Evolutionary conservation across 1,140 invertebrate genomes (phyloP), one percentile per base, ranked within the genome.

Genomic region (Microplitis demolitor): DNA sequence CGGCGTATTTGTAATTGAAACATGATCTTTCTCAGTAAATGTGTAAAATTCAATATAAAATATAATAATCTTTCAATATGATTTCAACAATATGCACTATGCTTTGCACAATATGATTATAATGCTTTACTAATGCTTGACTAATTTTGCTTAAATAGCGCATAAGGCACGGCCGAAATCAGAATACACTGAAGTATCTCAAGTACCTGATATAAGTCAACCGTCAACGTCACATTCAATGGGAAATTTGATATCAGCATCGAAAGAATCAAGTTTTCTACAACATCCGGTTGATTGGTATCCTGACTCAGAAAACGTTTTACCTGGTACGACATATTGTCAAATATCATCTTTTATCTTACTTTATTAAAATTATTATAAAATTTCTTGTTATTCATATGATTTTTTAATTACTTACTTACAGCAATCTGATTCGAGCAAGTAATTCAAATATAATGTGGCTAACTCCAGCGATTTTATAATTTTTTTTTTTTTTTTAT

Each of bases 131-230:
- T 87, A 87, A 87, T 81, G 83, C 85, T 85, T 85, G 72, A 85
- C 84, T 85, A 86, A 85, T 82, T 66, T 78, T 83, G 82, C 68
- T 78, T 79, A 81, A 80, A 82, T 82, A 87, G 85, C 79, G 73
- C 79, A 83, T 85, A 87, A 86, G 78, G 71, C 79, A 71, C 82
- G 86, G 66, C 85, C 85, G 71, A 87, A 83, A 76, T 87, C 85
- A 76, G 86, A 87, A 76, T 82, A 84, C 69, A 84, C 85, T 80
- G 85, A 87, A 37, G 78, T 80, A 31, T 69, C 81, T 6, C 77
- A 78, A 79, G 63, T 76, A 77, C 64, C 71, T 66, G 80, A 80
- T 66, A 77, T 74, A 74, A 80, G 77, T 35, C 81, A 82, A 73
- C 79, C 82, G 45, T 81, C 85, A 6, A 83, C 84, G 31, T 87